Percentiles rank a stretch among this genome's conserved stretches.
Conservation (phyloP, 2,113 vertebrate genomes). For the Vanacampus margaritifer region DNA sequence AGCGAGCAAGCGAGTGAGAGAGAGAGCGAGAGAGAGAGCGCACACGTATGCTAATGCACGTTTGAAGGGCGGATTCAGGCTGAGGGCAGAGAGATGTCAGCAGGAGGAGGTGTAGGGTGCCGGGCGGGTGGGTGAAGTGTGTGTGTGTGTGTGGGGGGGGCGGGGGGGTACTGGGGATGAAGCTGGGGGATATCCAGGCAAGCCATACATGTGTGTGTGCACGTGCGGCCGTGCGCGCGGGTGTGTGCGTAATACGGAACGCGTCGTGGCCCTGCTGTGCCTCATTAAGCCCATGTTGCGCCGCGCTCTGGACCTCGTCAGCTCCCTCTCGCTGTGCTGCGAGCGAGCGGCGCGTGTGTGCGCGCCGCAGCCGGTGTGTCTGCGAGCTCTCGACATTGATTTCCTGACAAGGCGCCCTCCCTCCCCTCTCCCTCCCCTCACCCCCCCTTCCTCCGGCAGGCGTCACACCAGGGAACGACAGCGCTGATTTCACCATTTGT, state of each 20-base stretch:
- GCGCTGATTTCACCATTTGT: conserved; percentile 56
- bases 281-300: conserved; percentile 73
- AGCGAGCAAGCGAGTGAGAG: conserved; percentile 27
- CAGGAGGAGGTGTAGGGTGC: background rate
- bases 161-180: background rate
- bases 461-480: conserved; percentile 47
- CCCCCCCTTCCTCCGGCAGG: conserved; percentile 15
- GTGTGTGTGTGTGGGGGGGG: background rate
- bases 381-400: conserved; percentile 62
- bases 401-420: conserved; percentile 58
- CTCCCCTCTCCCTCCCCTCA: conserved; percentile 23
- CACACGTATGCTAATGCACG: conserved; percentile 16
- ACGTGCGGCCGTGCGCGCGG: background rate
- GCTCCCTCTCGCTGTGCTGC: conserved; percentile 46
- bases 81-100: conserved; percentile 23
- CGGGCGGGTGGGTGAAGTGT: background rate
- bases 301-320: conserved; percentile 63
- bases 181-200: background rate
- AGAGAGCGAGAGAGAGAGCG: conserved; percentile 3
- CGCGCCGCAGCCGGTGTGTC: conserved; percentile 16
- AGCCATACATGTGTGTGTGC: background rate
- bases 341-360: conserved; percentile 25
- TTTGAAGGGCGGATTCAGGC: conserved; percentile 31
- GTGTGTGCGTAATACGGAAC: conserved; percentile 35
- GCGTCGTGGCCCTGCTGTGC: conserved; percentile 63